These are phyloP conservation scores for Protobothrops mucrosquamatus DNA, from an alignment of 2,113 vertebrate genomes.

Conservation along the genomic window DNA sequence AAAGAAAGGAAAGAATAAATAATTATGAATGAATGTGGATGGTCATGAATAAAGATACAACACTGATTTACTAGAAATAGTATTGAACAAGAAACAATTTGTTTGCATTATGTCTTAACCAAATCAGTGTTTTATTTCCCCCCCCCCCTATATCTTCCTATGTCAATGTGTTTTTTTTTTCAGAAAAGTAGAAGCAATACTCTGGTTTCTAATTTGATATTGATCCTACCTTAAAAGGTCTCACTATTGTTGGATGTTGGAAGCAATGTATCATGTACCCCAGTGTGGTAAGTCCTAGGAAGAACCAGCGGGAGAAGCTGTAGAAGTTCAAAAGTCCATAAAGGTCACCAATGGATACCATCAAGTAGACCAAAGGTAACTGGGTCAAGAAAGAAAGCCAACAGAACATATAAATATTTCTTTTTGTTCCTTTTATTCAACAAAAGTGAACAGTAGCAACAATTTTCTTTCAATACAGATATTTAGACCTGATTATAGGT, in stretches of 20 bases:
- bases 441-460: not conserved
- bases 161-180: not conserved
- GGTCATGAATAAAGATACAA: not conserved
- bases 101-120: not conserved
- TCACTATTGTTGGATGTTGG: slow-evolving; percentile 64
- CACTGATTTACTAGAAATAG: not conserved
- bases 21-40: not conserved
- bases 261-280: slow-evolving; percentile 68
- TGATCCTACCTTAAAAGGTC: slow-evolving; percentile 65
- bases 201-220: not conserved
- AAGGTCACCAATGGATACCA: slow-evolving; percentile 66
- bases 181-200: not conserved
- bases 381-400: slow-evolving; percentile 34
- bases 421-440: not conserved
- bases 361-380: slow-evolving; percentile 58
- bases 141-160: not conserved
- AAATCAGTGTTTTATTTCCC: not conserved
- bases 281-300: slow-evolving; percentile 66
- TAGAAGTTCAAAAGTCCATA: slow-evolving; percentile 75
- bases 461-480: not conserved
- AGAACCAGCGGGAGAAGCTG: slow-evolving; percentile 74
- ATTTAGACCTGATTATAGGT: not conserved
- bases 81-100: not conserved
- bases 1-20: not conserved
- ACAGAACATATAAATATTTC: not conserved